Evolutionary conservation across 1,140 invertebrate genomes (phyloP), one percentile per base, ranked within the genome.

Genomic region (Amyelois transitella): DNA sequence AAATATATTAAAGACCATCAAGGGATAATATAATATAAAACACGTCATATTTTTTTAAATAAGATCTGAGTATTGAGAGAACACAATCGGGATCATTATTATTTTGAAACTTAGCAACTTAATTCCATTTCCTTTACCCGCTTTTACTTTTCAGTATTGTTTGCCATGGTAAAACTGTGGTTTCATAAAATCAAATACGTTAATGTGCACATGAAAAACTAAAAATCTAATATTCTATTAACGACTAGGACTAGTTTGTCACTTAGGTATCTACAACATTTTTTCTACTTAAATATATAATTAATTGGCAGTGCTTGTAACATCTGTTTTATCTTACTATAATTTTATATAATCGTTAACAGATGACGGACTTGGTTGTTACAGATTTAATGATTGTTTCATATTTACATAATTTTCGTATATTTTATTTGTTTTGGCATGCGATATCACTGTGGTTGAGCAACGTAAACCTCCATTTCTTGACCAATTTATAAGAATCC

Each of bases 281-380:
- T 60, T 60, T 24, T 54, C 62, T 71, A 62, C 58, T 62, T 76
- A 54, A 61, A 60, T 63, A 66, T 65, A 75, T 71, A 77, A 59
- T 72, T 66, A 77, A 66, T 76, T 82, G 81, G 81, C 81, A 85
- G 81, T 85, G 81, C 74, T 38, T 81, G 67, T 72, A 66, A 64
- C 66, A 78, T 78, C 64, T 76, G 63, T 77, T 66, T 60, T 43
- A 55, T 20, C 54, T 75, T 65, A 51, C 58, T 60, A 58, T 60
- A 66, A 61, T 60, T 66, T 50, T 67, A 18, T 60, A 18, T 64
- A 58, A 53, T 28, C 45, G 18, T 50, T 53, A 66, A 60, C 59
- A 66, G 55, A 65, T 64, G 69, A 66, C 66, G 69, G 66, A 61
- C 58, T 53, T 49, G 62, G 52, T 43, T 58, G 28, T 32, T 38